Conservation (phyloP, 2,797 vertebrate species). For the Trichosurus vulpecula region DNA sequence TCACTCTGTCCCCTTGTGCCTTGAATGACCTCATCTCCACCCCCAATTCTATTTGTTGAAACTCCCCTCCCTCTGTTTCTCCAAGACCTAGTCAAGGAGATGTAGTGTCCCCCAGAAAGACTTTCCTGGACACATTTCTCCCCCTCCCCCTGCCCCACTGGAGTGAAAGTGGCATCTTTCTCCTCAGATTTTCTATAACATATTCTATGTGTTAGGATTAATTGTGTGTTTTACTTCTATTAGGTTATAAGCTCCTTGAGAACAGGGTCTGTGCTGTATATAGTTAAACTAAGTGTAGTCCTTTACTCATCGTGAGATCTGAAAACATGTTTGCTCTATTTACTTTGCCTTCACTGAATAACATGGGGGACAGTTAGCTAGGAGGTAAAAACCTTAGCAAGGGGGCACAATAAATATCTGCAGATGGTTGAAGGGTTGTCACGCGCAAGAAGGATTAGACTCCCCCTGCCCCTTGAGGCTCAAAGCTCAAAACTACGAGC, state of each 20-base stretch:
- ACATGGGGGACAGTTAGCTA: background rate
- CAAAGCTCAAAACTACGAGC: background rate
- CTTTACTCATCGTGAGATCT: background rate
- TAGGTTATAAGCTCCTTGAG: background rate
- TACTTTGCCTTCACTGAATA: background rate
- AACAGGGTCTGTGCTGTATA: background rate
- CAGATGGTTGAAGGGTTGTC: background rate
- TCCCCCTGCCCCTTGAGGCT: background rate
- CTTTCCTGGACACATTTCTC: background rate
- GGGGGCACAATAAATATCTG: background rate
- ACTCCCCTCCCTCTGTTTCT: background rate
- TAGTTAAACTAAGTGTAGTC: background rate
- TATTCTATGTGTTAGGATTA: background rate
- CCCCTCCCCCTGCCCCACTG: accelerated
- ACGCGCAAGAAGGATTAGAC: background rate
- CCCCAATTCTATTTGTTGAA: background rate
- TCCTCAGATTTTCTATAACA: background rate
- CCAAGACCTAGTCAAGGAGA: background rate
- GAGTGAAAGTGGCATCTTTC: background rate
- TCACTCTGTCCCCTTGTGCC: background rate
- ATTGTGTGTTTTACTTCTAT: background rate
- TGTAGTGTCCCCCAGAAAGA: background rate
- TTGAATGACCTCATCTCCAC: background rate
- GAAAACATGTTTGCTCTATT: background rate
- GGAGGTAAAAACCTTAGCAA: background rate